Base-by-base conservation (phyloP, 1,140 invertebrate species). In the Apolygus lucorum region DNA sequence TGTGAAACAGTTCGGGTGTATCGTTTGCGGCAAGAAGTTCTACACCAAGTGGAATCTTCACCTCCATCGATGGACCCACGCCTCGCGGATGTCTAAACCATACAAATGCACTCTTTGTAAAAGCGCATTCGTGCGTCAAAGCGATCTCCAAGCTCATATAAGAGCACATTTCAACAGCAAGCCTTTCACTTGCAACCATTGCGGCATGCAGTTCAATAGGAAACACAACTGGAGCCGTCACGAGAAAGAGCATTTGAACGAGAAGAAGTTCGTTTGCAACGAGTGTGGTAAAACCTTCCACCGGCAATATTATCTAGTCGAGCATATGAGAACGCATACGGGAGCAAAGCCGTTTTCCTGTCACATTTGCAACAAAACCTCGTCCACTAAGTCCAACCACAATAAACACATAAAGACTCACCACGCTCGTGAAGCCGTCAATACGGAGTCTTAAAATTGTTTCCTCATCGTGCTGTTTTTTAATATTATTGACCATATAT, bases 181-280 rank as follows among this genome's bases (percentile, higher is more conserved):
- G 68, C 90, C 90, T 1, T 95, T 92, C 78, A 92, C 90, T 1
- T 95, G 92, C 78, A 95, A 96, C 76, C 90, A 93, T 77, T 97
- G 95, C 78, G 94, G 92, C 27, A 91, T 92, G 62, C 90, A 93
- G 76, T 97, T 98, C 78, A 95, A 93, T 67, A 85, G 92, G 24
- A 94, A 95, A 76, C 94, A 93, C 77, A 96, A 95, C 77, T 91
- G 95, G 75, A 84, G 93, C 76, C 85, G 93, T 52, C 95, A 96
- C 78, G 89, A 93, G 2, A 85, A 91, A 49, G 93, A 95, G 76
- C 94, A 98, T 79, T 91, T 92, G 69, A 89, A 87, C 67, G 90
- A 87, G 68, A 96, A 96, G 81, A 88, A 88, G 63, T 93, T 90
- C 76, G 90, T 87, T 71, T 97, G 94, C 79, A 87, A 89, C 73